These are phyloP conservation scores for Caenorhabditis sinica DNA, from an alignment of 2,888 invertebrate genomes.

Conservation along the genomic window DNA sequence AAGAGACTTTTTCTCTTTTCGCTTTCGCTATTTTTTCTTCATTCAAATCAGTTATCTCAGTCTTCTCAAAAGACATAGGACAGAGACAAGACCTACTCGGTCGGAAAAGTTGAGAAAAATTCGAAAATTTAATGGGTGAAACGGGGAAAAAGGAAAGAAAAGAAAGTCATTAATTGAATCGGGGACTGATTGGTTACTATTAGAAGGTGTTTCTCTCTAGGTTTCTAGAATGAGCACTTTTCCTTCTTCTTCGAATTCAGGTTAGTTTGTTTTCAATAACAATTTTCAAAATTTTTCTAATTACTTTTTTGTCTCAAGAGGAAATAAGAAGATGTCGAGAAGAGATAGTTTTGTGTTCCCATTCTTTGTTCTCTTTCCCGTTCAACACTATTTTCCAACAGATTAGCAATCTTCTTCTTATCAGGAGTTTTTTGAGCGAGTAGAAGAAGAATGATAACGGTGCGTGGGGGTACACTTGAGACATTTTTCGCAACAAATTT, in stretches of 20 bases:
- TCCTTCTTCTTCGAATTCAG: conserved; percentile 27
- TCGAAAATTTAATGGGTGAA: background rate
- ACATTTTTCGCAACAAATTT: conserved; percentile 21
- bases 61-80: conserved; percentile 37
- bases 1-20: conserved; percentile 13
- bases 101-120: conserved; percentile 33
- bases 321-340: background rate
- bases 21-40: conserved; percentile 22
- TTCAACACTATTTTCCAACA: conserved; percentile 45
- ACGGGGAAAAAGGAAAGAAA: conserved; percentile 9
- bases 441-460: background rate
- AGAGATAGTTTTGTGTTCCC: conserved; percentile 30
- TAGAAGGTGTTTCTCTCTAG: conserved; percentile 14
- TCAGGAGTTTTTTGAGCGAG: conserved; percentile 1
- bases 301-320: background rate
- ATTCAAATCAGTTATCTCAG: conserved; percentile 39
- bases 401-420: conserved; percentile 34
- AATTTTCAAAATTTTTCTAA: background rate
- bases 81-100: conserved; percentile 37
- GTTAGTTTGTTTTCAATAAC: conserved; percentile 25
- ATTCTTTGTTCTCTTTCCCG: conserved; percentile 30
- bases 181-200: conserved; percentile 15
- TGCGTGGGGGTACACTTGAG: conserved; percentile 28
- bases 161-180: conserved; percentile 35
- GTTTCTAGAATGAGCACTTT: conserved; percentile 22